These are phyloP conservation scores for Parasteatoda tepidariorum DNA, from an alignment of 1,140 invertebrate species.

Conservation along the genomic window DNA sequence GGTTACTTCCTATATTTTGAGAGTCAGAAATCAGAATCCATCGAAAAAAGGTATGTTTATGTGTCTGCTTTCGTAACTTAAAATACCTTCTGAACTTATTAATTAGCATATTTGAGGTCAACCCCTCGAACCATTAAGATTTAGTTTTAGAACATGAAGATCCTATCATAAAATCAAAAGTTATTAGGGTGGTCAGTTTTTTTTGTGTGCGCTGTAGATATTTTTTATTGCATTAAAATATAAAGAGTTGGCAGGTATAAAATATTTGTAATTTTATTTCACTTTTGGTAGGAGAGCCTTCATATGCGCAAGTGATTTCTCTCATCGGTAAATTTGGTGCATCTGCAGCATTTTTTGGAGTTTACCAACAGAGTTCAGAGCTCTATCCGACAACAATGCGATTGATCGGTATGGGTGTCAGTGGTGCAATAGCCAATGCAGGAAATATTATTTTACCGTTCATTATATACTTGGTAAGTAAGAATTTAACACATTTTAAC, in stretches of 20 bases:
- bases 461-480: conserved; percentile 71
- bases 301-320: neutral
- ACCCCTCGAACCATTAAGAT: no score
- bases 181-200: no score
- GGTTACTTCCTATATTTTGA: no score
- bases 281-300: neutral
- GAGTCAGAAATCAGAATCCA: no score
- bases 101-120: no score
- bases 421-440: conserved; percentile 29
- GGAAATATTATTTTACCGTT: conserved; percentile 70
- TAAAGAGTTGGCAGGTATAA: neutral
- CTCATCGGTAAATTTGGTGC: conserved; percentile 55
- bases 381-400: conserved; percentile 64
- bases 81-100: no score
- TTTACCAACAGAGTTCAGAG: conserved; percentile 55
- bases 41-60: no score
- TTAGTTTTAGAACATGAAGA: no score
- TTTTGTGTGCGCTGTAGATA: neutral
- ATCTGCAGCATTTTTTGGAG: conserved; percentile 26
- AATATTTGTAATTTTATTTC: neutral
- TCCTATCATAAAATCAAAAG: neutral
- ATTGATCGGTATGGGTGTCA: conserved; percentile 63
- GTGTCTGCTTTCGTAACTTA: no score
- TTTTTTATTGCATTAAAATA: neutral
- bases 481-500: neutral